phyloP scores from a whole-genome alignment of 1,140 invertebrate genomes.

The Schlechtendalia chinensis region DNA sequence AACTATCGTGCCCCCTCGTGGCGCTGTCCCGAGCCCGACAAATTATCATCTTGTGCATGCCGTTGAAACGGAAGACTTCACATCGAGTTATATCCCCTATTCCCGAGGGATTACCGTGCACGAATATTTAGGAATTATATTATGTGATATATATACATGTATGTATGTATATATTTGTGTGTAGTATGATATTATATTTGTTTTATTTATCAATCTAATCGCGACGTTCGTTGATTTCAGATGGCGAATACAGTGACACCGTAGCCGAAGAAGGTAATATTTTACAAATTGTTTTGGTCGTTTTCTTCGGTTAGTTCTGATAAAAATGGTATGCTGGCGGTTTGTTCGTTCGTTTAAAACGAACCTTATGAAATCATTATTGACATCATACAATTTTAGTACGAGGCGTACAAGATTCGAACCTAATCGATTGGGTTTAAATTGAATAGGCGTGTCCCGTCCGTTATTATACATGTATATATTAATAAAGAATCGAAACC shows the following conservation, averaged over 20 bases:
- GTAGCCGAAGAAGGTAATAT: slow-evolving; percentile 44
- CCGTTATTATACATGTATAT: neutral
- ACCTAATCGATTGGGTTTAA: slow-evolving; percentile 1
- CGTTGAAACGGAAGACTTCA: slow-evolving; percentile 44
- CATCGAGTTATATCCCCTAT: slow-evolving; percentile 1
- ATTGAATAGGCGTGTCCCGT: slow-evolving; percentile 33
- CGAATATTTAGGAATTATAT: slow-evolving; percentile 16
- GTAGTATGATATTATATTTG: neutral
- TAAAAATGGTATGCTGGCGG: too few relatives aligned
- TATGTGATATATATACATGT: neutral
- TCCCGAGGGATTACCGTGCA: neutral
- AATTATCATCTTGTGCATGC: slow-evolving; percentile 11
- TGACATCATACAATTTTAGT: neutral
- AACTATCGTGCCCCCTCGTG: neutral
- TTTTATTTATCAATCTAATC: neutral
- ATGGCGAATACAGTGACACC: slow-evolving; percentile 44
- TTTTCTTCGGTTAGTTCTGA: neutral
- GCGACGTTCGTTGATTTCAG: slow-evolving; percentile 26
- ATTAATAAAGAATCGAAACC: neutral
- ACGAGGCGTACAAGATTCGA: neutral
- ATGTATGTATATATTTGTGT: neutral
- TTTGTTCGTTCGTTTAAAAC: neutral
- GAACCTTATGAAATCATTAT: neutral
- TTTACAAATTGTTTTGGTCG: neutral
- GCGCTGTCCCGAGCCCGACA: neutral